Evolutionary conservation across 2,888 invertebrate species (phyloP).

Genomic region (Exephanes ischioxanthus): DNA sequence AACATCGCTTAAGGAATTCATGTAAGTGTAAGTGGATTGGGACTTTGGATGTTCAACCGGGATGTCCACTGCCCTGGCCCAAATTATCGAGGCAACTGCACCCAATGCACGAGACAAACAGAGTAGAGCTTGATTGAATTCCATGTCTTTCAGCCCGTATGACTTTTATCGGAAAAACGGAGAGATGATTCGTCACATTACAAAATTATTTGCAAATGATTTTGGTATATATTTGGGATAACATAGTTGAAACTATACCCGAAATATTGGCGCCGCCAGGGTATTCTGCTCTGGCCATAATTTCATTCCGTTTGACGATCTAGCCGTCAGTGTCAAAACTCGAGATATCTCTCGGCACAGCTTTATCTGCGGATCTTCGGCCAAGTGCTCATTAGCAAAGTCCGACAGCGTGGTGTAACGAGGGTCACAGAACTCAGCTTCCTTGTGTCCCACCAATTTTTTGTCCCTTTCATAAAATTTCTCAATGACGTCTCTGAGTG

Average conservation of each 20-base stretch:
- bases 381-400: slow-evolving; percentile 74
- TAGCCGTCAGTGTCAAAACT: slow-evolving; percentile 69
- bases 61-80: slow-evolving; percentile 77
- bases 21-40: slow-evolving; percentile 74
- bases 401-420: slow-evolving; percentile 75
- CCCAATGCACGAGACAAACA: slow-evolving; percentile 80
- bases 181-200: slow-evolving; percentile 17
- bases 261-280: slow-evolving; percentile 78
- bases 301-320: slow-evolving; percentile 68
- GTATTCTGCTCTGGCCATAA: slow-evolving; percentile 76
- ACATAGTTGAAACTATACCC: slow-evolving; percentile 68
- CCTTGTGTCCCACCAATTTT: slow-evolving; percentile 74
- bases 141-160: slow-evolving; percentile 79
- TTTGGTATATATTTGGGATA: neutral
- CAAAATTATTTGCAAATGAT: neutral
- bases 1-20: slow-evolving; percentile 49
- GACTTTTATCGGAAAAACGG: slow-evolving; percentile 67
- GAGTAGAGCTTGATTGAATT: slow-evolving; percentile 79
- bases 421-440: slow-evolving; percentile 73
- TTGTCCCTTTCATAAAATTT: slow-evolving; percentile 70
- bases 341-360: slow-evolving; percentile 75
- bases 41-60: slow-evolving; percentile 79
- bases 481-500: slow-evolving; percentile 72
- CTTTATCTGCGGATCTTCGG: slow-evolving; percentile 75
- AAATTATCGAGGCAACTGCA: slow-evolving; percentile 80